Percentiles rank a stretch among this genome's conserved stretches.
Conservation (phyloP, 2,797 vertebrate species). For the Perdix hodgsoniae region DNA sequence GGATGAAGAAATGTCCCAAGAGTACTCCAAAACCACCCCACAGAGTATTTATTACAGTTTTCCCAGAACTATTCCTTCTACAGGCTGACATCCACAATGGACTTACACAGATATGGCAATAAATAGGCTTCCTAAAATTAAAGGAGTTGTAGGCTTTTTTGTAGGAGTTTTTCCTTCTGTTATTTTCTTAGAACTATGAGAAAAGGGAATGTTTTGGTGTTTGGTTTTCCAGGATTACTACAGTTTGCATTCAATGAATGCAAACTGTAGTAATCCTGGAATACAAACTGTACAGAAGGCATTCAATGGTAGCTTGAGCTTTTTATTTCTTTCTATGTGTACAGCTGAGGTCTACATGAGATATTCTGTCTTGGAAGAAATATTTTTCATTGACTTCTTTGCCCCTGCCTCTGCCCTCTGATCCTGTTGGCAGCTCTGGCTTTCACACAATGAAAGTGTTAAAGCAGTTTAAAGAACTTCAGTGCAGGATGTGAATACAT, state of each 20-base stretch:
- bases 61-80: not conserved
- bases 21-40: not conserved
- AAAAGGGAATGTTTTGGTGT: not conserved
- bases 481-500: not conserved
- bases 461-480: not conserved
- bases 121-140: not conserved
- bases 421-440: not conserved
- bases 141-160: not conserved
- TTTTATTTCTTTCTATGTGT: not conserved
- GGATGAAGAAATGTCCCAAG: not conserved
- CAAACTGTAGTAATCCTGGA: too few relatives aligned
- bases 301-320: not conserved
- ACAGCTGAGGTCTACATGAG: not conserved
- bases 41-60: not conserved
- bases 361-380: not conserved
- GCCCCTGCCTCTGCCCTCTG: not conserved
- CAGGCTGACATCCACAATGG: not conserved
- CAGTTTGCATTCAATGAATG: too few relatives aligned
- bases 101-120: not conserved
- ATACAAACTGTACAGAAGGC: too few relatives aligned
- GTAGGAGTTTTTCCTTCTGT: not conserved
- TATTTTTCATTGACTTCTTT: not conserved
- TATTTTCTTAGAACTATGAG: not conserved
- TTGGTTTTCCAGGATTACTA: not conserved
- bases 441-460: not conserved